Percentiles rank a stretch among this genome's conserved stretches.
Conservation (phyloP, 2,797 vertebrate genomes). For the Cynodonichthys magdalenae region DNA sequence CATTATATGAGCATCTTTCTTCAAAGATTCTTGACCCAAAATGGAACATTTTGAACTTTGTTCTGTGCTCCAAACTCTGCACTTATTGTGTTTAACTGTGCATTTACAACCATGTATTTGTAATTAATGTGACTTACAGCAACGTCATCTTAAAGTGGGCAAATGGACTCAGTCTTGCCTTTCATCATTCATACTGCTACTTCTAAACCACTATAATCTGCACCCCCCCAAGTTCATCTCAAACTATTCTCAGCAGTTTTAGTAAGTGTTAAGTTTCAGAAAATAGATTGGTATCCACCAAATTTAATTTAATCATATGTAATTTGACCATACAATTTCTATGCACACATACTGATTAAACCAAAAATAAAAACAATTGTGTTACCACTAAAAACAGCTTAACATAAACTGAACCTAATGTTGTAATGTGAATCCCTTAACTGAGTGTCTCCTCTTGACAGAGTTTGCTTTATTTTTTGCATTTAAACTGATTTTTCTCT, state of each 20-base stretch:
- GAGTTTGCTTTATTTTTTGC: constrained; percentile 27
- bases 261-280: background rate
- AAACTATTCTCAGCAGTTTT: background rate
- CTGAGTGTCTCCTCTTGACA: constrained; percentile 36
- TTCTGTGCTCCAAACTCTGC: too few relatives aligned
- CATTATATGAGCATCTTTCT: too few relatives aligned
- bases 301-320: constrained; percentile 6
- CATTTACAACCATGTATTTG: background rate
- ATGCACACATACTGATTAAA: constrained; percentile 24
- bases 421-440: constrained; percentile 43
- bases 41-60: too few relatives aligned
- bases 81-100: too few relatives aligned
- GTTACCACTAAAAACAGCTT: constrained; percentile 25
- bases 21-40: too few relatives aligned
- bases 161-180: too few relatives aligned
- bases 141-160: too few relatives aligned
- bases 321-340: constrained; percentile 16
- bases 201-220: too few relatives aligned
- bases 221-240: background rate
- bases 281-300: background rate
- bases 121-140: background rate
- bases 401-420: constrained; percentile 22
- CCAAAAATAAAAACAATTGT: constrained; percentile 25
- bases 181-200: too few relatives aligned
- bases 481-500: constrained; percentile 29